Conservation (phyloP, 2,113 vertebrate genomes). For the Felis catus region F.catus_Fca126_mat1.0 CM031416.1:68775501-68776000, state of each 20-base stretch:
- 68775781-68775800: neutral
- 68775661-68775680: neutral
- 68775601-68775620: neutral
- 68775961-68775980: neutral
- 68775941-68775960: neutral
- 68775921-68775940: neutral
- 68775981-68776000: neutral
- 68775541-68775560: neutral
- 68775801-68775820: neutral
- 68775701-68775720: neutral
- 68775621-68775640: neutral
- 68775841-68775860: neutral
- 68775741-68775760: neutral
- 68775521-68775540: neutral
- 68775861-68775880: neutral
- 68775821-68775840: neutral
- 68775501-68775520: neutral
- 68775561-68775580: neutral
- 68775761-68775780: neutral
- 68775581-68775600: neutral
- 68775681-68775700: neutral
- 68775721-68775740: neutral
- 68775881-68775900: neutral
- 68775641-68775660: neutral
- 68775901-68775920: neutral